Percentiles rank a stretch among this genome's conserved stretches.
phyloP scores from a whole-genome alignment of 2,888 invertebrate species.

The Epicampocera succincta region DNA sequence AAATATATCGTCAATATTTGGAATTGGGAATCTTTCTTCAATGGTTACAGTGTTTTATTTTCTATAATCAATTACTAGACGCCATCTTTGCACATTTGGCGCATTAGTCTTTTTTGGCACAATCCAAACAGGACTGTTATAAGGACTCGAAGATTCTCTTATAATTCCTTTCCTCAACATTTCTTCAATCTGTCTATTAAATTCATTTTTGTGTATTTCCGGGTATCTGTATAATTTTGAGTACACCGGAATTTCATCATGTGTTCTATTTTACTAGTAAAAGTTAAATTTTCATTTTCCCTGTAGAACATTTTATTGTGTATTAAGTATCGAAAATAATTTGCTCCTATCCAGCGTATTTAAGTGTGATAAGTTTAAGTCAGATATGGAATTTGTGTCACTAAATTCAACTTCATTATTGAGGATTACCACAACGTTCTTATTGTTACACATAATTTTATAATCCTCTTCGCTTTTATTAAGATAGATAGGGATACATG shows the following conservation, averaged over 20 bases:
- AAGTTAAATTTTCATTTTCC: conserved; percentile 38
- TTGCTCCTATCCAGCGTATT: conserved; percentile 29
- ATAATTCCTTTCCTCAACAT: conserved; percentile 44
- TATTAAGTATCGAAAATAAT: conserved; percentile 8
- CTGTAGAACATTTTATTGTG: conserved; percentile 14
- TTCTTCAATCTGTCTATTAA: too few species aligned
- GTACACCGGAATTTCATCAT: conserved; percentile 41
- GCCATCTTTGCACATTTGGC: conserved; percentile 9
- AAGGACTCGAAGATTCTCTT: conserved; percentile 8
- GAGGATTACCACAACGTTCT: conserved; percentile 6
- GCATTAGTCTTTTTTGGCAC: too few species aligned
- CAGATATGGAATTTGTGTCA: neutral
- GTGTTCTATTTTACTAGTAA: conserved; percentile 54
- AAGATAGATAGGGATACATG: too few species aligned
- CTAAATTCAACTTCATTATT: conserved; percentile 34
- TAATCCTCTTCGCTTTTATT: too few species aligned
- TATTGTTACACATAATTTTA: too few species aligned
- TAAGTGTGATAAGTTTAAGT: conserved; percentile 26
- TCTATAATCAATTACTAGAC: conserved; percentile 1
- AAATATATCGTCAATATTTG: too few species aligned
- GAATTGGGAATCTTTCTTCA: conserved; percentile 3
- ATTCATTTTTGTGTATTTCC: conserved; percentile 49
- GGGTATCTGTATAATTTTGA: conserved; percentile 58
- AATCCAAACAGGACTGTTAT: too few species aligned
- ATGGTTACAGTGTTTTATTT: conserved; percentile 3